Percentiles rank a stretch among this genome's conserved stretches.
phyloP scores from a whole-genome alignment of 2,797 vertebrate species.

The Poliocrania exsul region DNA sequence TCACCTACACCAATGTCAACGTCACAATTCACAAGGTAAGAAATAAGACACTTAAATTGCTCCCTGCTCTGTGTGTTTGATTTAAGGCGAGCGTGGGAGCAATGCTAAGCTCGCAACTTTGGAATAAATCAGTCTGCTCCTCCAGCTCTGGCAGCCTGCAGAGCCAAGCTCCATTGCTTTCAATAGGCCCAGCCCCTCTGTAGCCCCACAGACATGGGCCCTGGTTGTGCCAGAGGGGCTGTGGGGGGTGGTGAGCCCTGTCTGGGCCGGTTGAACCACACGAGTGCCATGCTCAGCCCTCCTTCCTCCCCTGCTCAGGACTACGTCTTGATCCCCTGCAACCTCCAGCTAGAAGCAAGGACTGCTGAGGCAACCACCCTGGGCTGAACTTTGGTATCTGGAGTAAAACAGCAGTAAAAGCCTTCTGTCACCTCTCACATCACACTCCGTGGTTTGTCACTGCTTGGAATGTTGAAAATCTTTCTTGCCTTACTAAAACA shows the following conservation, averaged over 20 bases:
- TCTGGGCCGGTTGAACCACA: background rate
- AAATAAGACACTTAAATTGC: background rate
- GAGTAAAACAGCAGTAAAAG: background rate
- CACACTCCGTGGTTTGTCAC: accelerated
- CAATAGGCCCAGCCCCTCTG: accelerated
- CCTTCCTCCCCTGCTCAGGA: background rate
- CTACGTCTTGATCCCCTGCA: conserved; percentile 35
- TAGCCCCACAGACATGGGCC: accelerated
- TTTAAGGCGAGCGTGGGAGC: background rate
- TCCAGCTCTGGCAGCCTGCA: background rate
- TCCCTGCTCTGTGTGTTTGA: background rate
- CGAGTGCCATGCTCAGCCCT: background rate
- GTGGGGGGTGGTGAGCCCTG: accelerated
- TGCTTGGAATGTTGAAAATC: background rate
- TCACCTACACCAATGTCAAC: background rate
- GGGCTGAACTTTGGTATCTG: background rate
- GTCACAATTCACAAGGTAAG: conserved; percentile 36
- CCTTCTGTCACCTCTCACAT: background rate
- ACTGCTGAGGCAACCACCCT: accelerated
- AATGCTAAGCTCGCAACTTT: background rate
- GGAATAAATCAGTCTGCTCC: background rate
- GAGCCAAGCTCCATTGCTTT: background rate
- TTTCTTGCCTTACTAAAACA: background rate
- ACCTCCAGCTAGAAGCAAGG: background rate
- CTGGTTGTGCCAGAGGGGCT: accelerated